phyloP scores from a whole-genome alignment of 1,140 invertebrate genomes.

The Drosophila lini region DNA sequence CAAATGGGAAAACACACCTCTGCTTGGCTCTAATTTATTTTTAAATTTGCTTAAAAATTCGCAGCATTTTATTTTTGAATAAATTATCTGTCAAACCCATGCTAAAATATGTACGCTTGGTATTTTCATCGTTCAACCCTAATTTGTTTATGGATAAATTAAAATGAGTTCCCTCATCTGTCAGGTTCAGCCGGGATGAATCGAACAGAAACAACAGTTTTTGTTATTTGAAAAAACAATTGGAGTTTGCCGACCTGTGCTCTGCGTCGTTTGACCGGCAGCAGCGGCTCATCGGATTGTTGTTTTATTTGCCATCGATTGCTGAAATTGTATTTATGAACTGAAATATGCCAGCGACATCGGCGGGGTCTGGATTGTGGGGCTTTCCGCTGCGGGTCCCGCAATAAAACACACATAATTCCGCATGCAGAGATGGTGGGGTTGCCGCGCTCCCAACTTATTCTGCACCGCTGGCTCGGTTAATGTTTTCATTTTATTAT shows the following conservation, averaged over 20 bases:
- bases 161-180: constrained; percentile 40
- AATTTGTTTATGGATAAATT: constrained; percentile 42
- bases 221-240: constrained; percentile 50
- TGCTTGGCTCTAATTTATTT: background rate
- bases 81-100: constrained; percentile 37
- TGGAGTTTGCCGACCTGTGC: constrained; percentile 25
- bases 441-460: constrained; percentile 12
- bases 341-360: constrained; percentile 48
- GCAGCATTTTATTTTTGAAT: constrained; percentile 28
- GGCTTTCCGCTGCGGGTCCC: constrained; percentile 22
- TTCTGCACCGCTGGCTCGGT: constrained; percentile 25
- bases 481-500: constrained; percentile 73
- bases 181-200: constrained; percentile 27
- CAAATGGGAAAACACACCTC: no score
- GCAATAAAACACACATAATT: constrained; percentile 69
- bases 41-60: constrained; percentile 6
- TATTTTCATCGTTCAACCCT: constrained; percentile 25
- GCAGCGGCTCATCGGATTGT: constrained; percentile 7
- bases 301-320: constrained; percentile 51
- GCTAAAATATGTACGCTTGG: constrained; percentile 9
- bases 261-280: constrained; percentile 6
- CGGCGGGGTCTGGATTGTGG: constrained; percentile 1
- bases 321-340: constrained; percentile 62
- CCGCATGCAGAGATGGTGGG: constrained; percentile 14
- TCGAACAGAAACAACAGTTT: constrained; percentile 32